These are phyloP conservation scores for Chloroceryle aenea DNA, from an alignment of 2,113 vertebrate species.

Conservation along the genomic window DNA sequence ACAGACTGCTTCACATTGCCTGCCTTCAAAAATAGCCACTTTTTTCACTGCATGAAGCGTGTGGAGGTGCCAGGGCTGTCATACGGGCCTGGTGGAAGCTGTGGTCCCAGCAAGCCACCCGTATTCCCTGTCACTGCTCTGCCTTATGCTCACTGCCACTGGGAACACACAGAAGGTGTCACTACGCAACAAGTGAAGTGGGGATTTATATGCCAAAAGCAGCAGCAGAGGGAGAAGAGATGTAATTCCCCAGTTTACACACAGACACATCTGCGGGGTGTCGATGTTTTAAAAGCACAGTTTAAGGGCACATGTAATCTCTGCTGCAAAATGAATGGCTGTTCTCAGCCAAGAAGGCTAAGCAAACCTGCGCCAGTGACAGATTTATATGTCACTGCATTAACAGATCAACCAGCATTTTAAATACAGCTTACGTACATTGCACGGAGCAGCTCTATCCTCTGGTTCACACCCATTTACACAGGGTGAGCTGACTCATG, in stretches of 20 bases:
- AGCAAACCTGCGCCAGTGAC: background rate
- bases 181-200: background rate
- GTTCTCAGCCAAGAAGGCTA: background rate
- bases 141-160: fast-evolving
- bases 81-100: fast-evolving
- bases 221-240: background rate
- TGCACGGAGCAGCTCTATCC: background rate
- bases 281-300: background rate
- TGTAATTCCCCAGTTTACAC: background rate
- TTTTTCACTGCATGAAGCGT: fast-evolving
- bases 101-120: background rate
- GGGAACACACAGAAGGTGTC: background rate
- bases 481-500: background rate
- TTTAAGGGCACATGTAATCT: background rate
- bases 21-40: background rate
- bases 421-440: background rate
- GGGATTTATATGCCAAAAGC: background rate
- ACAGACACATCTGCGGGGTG: background rate
- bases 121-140: background rate
- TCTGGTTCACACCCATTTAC: background rate
- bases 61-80: background rate
- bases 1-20: background rate
- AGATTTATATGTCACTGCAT: background rate
- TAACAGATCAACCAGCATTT: background rate
- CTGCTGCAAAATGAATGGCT: background rate